A percentile compares a stretch with the other conserved stretches of the same genome.
Conservation (phyloP, 2,888 invertebrate species). For the Eristalis arbustorum region DNA sequence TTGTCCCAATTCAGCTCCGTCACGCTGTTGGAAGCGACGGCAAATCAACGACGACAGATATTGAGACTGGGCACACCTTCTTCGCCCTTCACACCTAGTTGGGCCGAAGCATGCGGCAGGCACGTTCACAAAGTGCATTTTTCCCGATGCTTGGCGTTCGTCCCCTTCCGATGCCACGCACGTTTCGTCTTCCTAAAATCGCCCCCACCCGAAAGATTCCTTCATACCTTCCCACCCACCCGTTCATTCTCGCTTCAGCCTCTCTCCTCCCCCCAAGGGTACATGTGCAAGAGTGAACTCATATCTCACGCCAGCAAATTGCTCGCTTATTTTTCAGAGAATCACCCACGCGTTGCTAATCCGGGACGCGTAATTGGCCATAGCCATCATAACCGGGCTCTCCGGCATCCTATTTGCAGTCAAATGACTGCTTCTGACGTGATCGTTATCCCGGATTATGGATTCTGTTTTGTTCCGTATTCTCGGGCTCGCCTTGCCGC, state of each 20-base stretch:
- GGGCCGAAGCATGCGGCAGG: too few species aligned
- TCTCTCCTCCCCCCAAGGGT: background rate
- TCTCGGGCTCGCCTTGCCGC: background rate
- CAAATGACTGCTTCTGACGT: conserved; percentile 55
- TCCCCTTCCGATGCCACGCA: background rate
- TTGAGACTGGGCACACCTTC: too few species aligned
- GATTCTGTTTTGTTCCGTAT: conserved; percentile 6
- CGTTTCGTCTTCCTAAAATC: background rate
- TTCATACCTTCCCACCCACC: background rate
- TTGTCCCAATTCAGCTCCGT: too few species aligned
- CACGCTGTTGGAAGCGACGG: too few species aligned
- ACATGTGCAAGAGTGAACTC: conserved; percentile 21
- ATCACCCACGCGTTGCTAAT: conserved; percentile 56
- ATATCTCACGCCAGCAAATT: conserved; percentile 50
- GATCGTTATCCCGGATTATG: conserved; percentile 63
- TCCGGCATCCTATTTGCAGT: conserved; percentile 30
- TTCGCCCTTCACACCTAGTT: too few species aligned
- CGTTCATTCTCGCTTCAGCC: background rate
- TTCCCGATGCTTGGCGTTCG: too few species aligned
- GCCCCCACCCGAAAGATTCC: background rate
- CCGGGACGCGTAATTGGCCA: conserved; percentile 56
- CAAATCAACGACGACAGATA: too few species aligned
- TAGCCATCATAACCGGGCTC: conserved; percentile 50
- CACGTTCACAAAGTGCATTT: too few species aligned
- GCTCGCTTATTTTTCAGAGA: conserved; percentile 51